phyloP scores from a whole-genome alignment of 2,113 vertebrate genomes.

The Pristiophorus japonicus region DNA sequence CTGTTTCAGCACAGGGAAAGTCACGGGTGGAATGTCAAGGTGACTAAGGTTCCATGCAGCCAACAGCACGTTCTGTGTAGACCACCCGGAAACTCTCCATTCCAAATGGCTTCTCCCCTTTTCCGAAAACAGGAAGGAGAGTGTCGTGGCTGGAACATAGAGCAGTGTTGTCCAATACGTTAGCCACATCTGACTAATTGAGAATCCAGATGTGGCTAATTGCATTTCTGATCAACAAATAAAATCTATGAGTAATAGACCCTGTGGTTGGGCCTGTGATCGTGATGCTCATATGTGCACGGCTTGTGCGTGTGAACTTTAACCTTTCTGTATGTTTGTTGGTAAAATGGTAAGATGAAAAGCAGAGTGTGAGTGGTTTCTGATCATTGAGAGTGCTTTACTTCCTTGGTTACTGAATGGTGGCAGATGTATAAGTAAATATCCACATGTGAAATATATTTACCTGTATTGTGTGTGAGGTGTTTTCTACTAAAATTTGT shows the following conservation, averaged over 20 bases:
- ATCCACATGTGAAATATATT: not conserved
- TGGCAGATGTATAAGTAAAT: not conserved
- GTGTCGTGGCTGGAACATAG: not conserved
- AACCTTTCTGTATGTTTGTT: not conserved
- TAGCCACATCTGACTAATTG: not conserved
- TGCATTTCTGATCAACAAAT: slow-evolving; percentile 16
- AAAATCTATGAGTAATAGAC: not conserved
- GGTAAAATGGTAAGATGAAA: not conserved
- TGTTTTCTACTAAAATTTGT: not conserved
- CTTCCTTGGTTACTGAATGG: not conserved
- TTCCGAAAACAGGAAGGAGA: not conserved
- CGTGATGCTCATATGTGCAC: not conserved
- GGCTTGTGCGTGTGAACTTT: not conserved
- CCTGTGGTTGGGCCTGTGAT: not conserved
- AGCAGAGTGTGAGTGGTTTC: not conserved
- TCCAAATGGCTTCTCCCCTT: slow-evolving; percentile 6
- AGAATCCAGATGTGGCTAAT: not conserved
- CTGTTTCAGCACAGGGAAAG: not conserved
- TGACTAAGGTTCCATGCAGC: not conserved
- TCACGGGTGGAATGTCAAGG: not conserved
- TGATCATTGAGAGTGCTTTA: not conserved
- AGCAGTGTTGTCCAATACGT: not conserved
- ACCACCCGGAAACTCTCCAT: not conserved
- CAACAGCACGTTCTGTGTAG: not conserved
- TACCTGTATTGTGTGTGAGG: not conserved